Conservation (phyloP, 2,797 vertebrate genomes). For the Xiphorhynchus erythropygius region DNA sequence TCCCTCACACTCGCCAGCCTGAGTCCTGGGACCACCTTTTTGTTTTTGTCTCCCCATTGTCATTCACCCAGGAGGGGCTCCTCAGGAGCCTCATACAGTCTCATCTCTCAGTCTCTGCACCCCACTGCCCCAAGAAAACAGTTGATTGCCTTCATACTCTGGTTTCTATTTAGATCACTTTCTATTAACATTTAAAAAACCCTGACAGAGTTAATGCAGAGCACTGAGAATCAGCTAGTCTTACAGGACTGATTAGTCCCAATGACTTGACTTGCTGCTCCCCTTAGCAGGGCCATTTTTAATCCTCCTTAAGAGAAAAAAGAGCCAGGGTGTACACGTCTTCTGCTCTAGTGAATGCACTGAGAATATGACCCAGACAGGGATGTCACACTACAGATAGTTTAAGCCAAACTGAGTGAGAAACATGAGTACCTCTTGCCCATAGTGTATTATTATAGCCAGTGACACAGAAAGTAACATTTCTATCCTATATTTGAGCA, state of each 20-base stretch:
- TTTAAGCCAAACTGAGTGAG: neutral
- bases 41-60: slow-evolving; percentile 80
- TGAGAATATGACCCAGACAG: neutral
- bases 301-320: neutral
- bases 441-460: neutral
- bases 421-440: neutral
- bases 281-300: neutral
- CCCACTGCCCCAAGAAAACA: neutral
- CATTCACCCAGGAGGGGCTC: slow-evolving; percentile 79
- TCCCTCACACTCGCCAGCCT: slow-evolving; percentile 49
- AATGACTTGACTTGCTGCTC: neutral
- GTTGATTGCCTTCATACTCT: neutral
- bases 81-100: neutral
- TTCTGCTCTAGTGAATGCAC: neutral
- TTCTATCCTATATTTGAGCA: neutral
- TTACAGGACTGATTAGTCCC: neutral
- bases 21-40: slow-evolving; percentile 77
- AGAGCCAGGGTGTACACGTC: neutral
- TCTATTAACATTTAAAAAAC: slow-evolving; percentile 24
- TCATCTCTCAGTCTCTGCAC: neutral
- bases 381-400: neutral
- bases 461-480: neutral
- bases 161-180: slow-evolving; percentile 56
- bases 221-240: neutral
- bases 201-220: neutral